Evolutionary conservation across 2,888 invertebrate species (phyloP).

Genomic region (Muschampia plurimacula): DNA sequence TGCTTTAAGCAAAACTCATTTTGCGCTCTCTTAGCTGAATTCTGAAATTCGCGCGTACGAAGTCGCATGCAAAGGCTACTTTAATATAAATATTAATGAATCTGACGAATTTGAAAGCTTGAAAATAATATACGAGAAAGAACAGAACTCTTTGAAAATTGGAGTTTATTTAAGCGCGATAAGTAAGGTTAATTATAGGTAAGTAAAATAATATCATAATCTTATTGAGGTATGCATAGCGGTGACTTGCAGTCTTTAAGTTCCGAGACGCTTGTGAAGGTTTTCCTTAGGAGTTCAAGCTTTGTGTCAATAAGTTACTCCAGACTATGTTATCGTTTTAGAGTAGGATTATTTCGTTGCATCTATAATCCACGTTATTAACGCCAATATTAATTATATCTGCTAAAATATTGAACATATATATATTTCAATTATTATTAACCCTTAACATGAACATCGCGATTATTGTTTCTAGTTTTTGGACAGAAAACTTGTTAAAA

Average conservation of each 20-base stretch:
- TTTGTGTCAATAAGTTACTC: conserved; percentile 24
- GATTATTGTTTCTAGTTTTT: too few relatives aligned
- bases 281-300: conserved; percentile 8
- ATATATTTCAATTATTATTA: too few relatives aligned
- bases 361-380: not conserved
- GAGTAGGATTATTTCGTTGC: not conserved
- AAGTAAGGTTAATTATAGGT: conserved; percentile 19
- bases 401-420: too few relatives aligned
- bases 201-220: conserved; percentile 31
- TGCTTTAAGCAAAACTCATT: too few relatives aligned
- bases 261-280: conserved; percentile 5
- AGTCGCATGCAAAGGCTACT: too few relatives aligned
- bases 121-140: not conserved
- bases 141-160: conserved; percentile 5
- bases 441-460: too few relatives aligned
- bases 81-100: not conserved
- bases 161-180: conserved; percentile 5
- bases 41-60: too few relatives aligned
- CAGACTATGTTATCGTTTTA: not conserved
- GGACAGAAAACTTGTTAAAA: too few relatives aligned
- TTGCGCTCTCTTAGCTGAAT: too few relatives aligned
- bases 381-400: too few relatives aligned
- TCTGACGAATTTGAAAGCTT: not conserved
- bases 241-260: conserved; percentile 28
- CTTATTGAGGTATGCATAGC: conserved; percentile 42